Conservation (phyloP, 2,113 vertebrate species). For the Carettochelys insculpta region DNA sequence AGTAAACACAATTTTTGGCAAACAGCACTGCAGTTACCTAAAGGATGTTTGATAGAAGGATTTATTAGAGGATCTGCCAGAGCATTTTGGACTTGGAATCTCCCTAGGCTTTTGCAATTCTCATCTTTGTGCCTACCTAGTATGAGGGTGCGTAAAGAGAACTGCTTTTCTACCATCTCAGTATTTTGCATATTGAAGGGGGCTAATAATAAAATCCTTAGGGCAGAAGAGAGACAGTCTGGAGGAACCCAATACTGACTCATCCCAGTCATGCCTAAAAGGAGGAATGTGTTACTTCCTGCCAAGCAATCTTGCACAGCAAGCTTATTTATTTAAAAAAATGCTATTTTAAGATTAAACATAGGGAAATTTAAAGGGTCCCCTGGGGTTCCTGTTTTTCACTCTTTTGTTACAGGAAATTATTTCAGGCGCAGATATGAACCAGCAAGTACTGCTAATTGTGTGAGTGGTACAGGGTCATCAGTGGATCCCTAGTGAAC, state of each 20-base stretch:
- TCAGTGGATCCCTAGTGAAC: neutral
- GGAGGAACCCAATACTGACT: neutral
- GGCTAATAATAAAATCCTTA: neutral
- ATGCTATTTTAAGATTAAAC: neutral
- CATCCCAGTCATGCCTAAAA: neutral
- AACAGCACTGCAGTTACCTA: neutral
- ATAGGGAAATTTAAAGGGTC: neutral
- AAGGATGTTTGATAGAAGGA: slow-evolving; percentile 4
- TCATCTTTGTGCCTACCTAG: slow-evolving; percentile 16
- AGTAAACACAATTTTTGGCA: fast-evolving
- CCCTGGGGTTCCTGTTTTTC: neutral
- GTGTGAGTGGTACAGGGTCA: neutral
- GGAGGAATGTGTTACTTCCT: neutral
- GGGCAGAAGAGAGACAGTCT: neutral
- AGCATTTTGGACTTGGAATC: slow-evolving; percentile 3
- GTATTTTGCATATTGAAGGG: slow-evolving; percentile 3
- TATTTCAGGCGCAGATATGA: neutral
- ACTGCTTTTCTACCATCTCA: neutral
- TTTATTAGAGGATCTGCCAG: neutral
- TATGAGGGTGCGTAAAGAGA: slow-evolving; percentile 8
- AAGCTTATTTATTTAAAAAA: fast-evolving
- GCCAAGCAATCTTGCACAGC: neutral
- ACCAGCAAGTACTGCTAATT: neutral
- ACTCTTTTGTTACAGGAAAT: neutral
- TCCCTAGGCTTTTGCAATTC: slow-evolving; percentile 13